phyloP scores from a whole-genome alignment of 92 coral and sea anemone genomes.

The Montipora capitata region DNA sequence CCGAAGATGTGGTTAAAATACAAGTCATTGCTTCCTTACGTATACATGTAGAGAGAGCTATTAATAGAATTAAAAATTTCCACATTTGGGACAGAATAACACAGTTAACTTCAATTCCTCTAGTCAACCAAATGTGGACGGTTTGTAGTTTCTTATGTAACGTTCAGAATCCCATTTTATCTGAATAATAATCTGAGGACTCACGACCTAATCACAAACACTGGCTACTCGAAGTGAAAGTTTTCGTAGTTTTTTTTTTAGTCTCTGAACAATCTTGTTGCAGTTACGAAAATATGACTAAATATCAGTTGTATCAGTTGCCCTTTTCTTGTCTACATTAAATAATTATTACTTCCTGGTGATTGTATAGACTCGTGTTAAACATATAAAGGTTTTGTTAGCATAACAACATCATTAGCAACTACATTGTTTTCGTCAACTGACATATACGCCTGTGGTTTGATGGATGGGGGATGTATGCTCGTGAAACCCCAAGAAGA shows the following conservation, averaged over 20 bases:
- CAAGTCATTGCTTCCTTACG: constrained; percentile 30
- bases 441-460: constrained; percentile 28
- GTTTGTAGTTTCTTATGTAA: no score
- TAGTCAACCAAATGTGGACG: no score
- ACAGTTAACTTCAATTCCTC: background rate
- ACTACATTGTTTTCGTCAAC: background rate
- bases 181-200: constrained; percentile 19
- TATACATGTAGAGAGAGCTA: no score
- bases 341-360: constrained; percentile 15
- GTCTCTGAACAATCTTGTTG: constrained; percentile 18
- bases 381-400: background rate
- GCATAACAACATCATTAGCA: background rate
- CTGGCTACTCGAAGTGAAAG: constrained; percentile 23
- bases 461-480: constrained; percentile 29
- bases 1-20: constrained; percentile 52
- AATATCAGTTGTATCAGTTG: constrained; percentile 16
- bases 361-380: background rate
- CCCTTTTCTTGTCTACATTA: constrained; percentile 26
- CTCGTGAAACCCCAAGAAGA: constrained; percentile 15
- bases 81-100: constrained; percentile 52
- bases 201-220: constrained; percentile 19
- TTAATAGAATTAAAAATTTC: constrained; percentile 57
- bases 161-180: constrained; percentile 41
- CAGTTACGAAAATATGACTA: constrained; percentile 6
- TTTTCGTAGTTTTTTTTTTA: constrained; percentile 8